phyloP scores from a whole-genome alignment of 2,888 invertebrate species.

The Conchocele bisecta region DNA sequence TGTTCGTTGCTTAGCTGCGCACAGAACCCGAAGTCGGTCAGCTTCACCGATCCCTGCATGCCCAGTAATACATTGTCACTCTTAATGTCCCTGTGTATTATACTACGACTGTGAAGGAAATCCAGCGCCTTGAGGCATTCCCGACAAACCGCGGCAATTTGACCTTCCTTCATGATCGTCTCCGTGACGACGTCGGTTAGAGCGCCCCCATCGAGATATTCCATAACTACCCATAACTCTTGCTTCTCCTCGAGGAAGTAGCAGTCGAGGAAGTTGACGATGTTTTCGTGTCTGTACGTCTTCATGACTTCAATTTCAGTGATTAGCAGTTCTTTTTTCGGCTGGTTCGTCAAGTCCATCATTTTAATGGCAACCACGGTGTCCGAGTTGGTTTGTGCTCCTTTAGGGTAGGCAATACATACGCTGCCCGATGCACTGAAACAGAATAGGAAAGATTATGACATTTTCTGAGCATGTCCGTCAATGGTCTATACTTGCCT shows the following conservation, averaged over 20 bases:
- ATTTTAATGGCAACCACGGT: conserved; percentile 96
- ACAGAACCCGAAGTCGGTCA: conserved; percentile 97
- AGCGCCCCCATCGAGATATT: conserved; percentile 93
- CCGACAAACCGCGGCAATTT: conserved; percentile 96
- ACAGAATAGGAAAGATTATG: conserved; percentile 25
- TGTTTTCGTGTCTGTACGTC: conserved; percentile 92
- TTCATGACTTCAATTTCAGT: conserved; percentile 90
- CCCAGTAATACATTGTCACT: conserved; percentile 98
- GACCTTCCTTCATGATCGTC: conserved; percentile 97
- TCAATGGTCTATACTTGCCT: too few relatives aligned
- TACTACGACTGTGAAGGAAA: conserved; percentile 93
- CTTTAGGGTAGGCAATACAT: conserved; percentile 92
- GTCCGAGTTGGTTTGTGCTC: conserved; percentile 84
- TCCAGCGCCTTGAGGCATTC: conserved; percentile 94
- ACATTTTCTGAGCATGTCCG: too few relatives aligned
- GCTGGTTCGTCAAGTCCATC: conserved; percentile 96
- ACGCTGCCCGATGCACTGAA: conserved; percentile 93
- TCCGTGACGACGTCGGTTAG: conserved; percentile 98
- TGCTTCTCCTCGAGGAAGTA: conserved; percentile 92
- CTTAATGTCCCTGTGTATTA: conserved; percentile 91
- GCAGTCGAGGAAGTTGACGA: conserved; percentile 97
- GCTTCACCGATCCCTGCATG: conserved; percentile 90
- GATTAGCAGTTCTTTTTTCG: conserved; percentile 96
- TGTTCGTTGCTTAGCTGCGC: conserved; percentile 97
- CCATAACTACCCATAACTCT: conserved; percentile 98